These are phyloP conservation scores for human (Homo sapiens) DNA, from an alignment of 2,113 vertebrate genomes.

Conservation along the genomic window DNA sequence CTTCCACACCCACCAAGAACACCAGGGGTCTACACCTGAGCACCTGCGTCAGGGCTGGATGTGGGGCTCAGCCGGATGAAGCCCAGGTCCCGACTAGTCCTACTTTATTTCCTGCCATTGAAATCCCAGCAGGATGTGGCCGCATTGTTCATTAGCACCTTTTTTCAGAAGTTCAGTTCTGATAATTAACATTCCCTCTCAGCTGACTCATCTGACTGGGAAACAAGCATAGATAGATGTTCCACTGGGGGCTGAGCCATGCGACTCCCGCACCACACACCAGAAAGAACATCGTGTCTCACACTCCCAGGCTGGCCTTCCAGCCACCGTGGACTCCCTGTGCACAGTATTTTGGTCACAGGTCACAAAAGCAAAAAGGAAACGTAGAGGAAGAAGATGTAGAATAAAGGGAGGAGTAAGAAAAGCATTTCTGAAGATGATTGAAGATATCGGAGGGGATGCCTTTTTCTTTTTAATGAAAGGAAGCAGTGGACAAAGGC, in stretches of 20 bases:
- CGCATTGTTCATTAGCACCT: background rate
- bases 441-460: background rate
- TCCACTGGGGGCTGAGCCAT: background rate
- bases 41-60: rapidly evolving
- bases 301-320: background rate
- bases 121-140: background rate
- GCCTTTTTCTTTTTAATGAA: background rate
- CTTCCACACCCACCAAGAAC: background rate
- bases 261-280: rapidly evolving
- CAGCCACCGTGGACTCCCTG: rapidly evolving
- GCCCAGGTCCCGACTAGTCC: too few species aligned
- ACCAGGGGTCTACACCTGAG: too few species aligned
- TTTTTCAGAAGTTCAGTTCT: background rate
- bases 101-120: background rate
- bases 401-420: background rate
- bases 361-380: background rate
- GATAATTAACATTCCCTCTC: background rate
- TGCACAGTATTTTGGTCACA: background rate
- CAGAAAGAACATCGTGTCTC: rapidly evolving
- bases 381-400: rapidly evolving
- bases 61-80: background rate
- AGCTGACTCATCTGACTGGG: background rate
- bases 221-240: rapidly evolving
- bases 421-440: too few species aligned
- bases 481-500: background rate